Base-by-base conservation (phyloP, 2,113 vertebrate genomes). In the Ondatra zibethicus region DNA sequence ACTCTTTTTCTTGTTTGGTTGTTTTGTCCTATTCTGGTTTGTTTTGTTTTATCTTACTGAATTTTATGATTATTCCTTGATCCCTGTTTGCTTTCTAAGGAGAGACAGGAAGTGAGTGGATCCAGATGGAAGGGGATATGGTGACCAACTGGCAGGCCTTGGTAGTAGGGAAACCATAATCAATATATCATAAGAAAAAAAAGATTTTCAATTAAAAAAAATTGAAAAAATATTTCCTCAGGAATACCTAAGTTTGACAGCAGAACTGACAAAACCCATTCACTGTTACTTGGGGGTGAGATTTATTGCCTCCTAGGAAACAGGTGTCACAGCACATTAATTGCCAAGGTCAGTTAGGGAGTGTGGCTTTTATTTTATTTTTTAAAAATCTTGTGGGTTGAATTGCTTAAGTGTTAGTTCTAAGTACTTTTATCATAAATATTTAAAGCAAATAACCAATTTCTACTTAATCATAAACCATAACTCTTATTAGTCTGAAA, bases 391-490 rank as follows among this genome's bases (percentile, higher is more conserved):
- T 96, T 42, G 0, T 94, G 50, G 91, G 95, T 58, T 93, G 93
- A 97, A 91, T 77, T 33, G 23, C 73, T 92, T 96, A n/a, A 96
- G 52, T 95, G 96, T 98, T 98, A 93, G 95, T 86, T 89, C 21
- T 96, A 89, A 93, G 88, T 90, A 88, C 55, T 98, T 89, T 82
- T 98, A 96, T 95, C 82, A 90, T 97, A 97, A 98, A 96, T 97
- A 88, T 97, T 98, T 98, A 97, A 97, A 95, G 96, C 89, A 85
- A 93, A 73, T 92, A 93, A 50, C 58, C 80, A 96, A 73, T 98
- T 96, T 97, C 87, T 75, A 84, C 82, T 96, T 97, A 96, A 97
- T 95, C 91, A 94, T 97, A 89, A 98, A 95, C 85, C 95, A 82
- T 10, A 39, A 78, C 91, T 97, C 94, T 98, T 94, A 66, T 97